Evolutionary conservation across 2,888 invertebrate species (phyloP), one percentile per base, ranked within the genome.

Genomic region (Mesorhabditis spiculigera): DNA sequence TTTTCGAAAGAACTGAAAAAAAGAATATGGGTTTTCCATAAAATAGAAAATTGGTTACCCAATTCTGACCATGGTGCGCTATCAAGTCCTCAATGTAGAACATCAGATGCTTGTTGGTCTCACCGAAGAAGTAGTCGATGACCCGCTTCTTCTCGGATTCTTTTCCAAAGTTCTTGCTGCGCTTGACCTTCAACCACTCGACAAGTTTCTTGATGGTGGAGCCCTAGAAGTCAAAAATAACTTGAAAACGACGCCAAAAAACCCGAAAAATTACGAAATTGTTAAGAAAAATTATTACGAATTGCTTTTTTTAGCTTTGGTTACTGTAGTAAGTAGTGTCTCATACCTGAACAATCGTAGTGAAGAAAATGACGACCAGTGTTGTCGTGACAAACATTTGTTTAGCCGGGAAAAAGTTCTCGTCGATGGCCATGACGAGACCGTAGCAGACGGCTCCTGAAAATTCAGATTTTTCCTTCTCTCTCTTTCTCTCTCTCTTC

Each of bases 311-410:
- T 6, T 8, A 62, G 4, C 4, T 16, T 42, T 58, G 4, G 69
- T 13, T 61, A 13, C 10, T 50, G 63, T 13, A 62, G 16, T 63
- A 28, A 28, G 28, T 28, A 63, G 28, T 10, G 28, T 16, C 28
- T 63, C 8, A 3, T 72, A 91, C 91, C 90, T 97, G 97, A 83
- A 97, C 90, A 88, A 97, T 95, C 13, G 97, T 96, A 3, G 97
- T 97, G 88, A 96, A 96, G 87, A 95, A 94, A 82, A 98, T 93
- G 79, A 97, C 93, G 68, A 94, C 93, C 84, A 97, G 93, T 3
- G 96, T 96, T 1, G 96, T 94, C 44, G 96, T 96, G 79, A 95
- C 93, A 87, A 96, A 95, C 92, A 96, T 94, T 13, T 92, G 92
- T 86, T 95, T 94, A 69, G 92, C 90, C 74, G 91, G 91, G 71